Percentiles rank a stretch among this genome's conserved stretches.
Evolutionary conservation across 2,113 vertebrate genomes (phyloP).

Genomic region (Struthidea cinerea): DNA sequence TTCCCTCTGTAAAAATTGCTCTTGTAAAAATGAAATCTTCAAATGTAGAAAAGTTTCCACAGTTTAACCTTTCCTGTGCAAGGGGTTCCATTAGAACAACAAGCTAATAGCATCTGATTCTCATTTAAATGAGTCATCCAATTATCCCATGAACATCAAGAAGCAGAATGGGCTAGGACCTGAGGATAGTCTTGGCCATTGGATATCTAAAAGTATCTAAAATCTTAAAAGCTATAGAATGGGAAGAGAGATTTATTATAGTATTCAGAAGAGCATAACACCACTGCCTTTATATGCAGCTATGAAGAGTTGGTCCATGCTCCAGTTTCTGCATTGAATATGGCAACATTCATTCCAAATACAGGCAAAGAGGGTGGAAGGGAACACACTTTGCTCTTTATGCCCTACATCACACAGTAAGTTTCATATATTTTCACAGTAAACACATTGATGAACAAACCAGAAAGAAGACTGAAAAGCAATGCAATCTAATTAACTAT

Average conservation of each 20-base stretch:
- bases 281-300: neutral
- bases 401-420: neutral
- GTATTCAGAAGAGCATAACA: neutral
- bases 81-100: constrained; percentile 17
- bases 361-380: neutral
- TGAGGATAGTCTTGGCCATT: neutral
- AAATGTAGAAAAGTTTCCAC: constrained; percentile 1
- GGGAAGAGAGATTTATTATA: neutral
- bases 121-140: neutral
- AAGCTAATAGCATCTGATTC: constrained; percentile 3
- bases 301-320: neutral
- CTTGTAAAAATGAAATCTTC: neutral
- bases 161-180: neutral
- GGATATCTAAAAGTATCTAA: neutral
- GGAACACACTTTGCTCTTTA: neutral
- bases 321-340: neutral
- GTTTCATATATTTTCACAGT: neutral
- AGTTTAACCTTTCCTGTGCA: constrained; percentile 12
- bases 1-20: neutral
- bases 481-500: neutral
- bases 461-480: neutral
- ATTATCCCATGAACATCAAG: neutral
- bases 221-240: neutral
- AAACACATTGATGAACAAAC: neutral
- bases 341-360: neutral